Evolutionary conservation across 92 coral and sea anemone species (phyloP).

Genomic region (Plumapathes pennacea): DNA sequence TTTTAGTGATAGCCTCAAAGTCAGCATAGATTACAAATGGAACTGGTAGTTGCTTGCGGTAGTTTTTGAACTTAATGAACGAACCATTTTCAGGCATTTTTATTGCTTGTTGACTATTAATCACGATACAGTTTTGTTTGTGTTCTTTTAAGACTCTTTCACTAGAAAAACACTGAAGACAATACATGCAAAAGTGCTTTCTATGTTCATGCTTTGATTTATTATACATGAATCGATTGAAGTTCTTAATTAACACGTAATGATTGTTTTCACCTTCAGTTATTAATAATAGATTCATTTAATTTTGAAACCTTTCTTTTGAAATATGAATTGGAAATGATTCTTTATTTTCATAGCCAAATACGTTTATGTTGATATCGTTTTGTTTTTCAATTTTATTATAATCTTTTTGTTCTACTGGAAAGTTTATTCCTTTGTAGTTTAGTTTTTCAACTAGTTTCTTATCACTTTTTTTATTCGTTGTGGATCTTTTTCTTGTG

Average conservation of each 20-base stretch:
- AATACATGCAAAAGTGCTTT: conserved; percentile 15
- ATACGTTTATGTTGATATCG: conserved; percentile 17
- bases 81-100: conserved; percentile 34
- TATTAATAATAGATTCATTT: conserved; percentile 14
- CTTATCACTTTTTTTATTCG: neutral
- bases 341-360: conserved; percentile 33
- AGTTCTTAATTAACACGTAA: conserved; percentile 14
- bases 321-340: conserved; percentile 32
- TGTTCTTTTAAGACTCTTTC: neutral
- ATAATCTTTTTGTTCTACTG: neutral
- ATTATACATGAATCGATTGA: conserved; percentile 5
- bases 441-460: neutral
- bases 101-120: conserved; percentile 30
- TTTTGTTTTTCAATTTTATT: conserved; percentile 24
- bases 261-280: conserved; percentile 3
- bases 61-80: conserved; percentile 4
- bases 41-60: conserved; percentile 3
- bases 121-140: conserved; percentile 2
- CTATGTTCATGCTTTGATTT: neutral
- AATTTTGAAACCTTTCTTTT: conserved; percentile 9
- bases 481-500: conserved; percentile 2
- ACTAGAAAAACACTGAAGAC: conserved; percentile 5
- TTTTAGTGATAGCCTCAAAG: conserved; percentile 1
- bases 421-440: conserved; percentile 13
- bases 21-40: conserved; percentile 1